These are phyloP conservation scores for Neomonachus schauinslandi DNA, from an alignment of 2,113 vertebrate genomes.

Conservation along the genomic window DNA sequence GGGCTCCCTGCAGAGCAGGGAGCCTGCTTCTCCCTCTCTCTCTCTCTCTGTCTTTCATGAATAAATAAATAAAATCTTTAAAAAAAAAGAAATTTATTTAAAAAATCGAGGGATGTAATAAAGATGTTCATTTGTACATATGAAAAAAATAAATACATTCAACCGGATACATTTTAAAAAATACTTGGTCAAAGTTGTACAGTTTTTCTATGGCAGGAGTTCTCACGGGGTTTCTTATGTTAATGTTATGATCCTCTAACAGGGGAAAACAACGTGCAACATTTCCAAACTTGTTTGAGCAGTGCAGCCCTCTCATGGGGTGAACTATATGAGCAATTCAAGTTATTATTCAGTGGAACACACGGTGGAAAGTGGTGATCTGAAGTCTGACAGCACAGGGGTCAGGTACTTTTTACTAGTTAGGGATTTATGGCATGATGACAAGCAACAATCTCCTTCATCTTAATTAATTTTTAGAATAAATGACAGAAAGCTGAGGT, in stretches of 20 bases:
- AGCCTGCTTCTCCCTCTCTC: no score
- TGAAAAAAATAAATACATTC: background rate
- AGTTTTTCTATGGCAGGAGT: background rate
- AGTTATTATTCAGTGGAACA: background rate
- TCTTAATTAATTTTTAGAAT: conserved; percentile 38
- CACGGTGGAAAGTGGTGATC: background rate
- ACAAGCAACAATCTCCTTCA: background rate
- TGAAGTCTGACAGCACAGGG: background rate
- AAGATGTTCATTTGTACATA: background rate
- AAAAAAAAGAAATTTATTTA: background rate
- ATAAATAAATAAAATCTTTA: no score
- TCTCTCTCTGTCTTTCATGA: no score
- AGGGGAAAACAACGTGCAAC: background rate
- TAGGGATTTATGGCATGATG: background rate
- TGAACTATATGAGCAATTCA: background rate
- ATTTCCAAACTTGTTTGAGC: background rate
- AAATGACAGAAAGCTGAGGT: background rate
- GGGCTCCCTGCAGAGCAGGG: no score
- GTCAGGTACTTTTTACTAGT: background rate
- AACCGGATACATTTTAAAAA: background rate
- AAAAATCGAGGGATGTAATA: background rate
- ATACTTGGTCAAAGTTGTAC: background rate
- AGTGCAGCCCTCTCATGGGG: background rate
- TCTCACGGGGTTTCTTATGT: background rate
- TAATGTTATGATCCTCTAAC: background rate